Conservation (phyloP, 2,113 vertebrate genomes). For the Pardalotus punctatus region DNA sequence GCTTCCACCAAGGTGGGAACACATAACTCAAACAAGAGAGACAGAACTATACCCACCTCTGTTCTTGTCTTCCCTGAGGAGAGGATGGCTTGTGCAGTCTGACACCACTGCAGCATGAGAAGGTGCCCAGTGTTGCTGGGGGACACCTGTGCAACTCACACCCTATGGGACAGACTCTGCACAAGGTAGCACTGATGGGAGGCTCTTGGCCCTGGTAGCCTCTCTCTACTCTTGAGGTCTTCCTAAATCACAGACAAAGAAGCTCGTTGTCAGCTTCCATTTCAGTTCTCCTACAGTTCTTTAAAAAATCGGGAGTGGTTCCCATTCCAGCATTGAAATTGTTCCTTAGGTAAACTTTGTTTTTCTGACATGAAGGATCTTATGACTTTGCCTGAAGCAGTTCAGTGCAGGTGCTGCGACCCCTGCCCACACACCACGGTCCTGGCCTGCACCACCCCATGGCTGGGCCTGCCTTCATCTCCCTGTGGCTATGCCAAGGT, state of each 20-base stretch:
- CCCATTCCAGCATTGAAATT: neutral
- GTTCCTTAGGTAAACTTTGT: neutral
- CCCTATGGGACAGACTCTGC: neutral
- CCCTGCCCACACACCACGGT: neutral
- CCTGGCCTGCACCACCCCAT: neutral
- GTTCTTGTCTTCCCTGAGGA: neutral
- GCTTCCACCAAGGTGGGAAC: neutral
- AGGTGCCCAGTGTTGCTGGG: neutral
- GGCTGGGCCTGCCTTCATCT: neutral
- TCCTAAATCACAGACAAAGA: neutral
- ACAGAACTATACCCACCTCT: neutral
- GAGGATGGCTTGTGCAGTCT: neutral
- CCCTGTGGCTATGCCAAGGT: neutral
- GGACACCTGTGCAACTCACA: neutral
- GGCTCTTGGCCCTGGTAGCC: neutral
- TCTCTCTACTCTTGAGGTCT: neutral
- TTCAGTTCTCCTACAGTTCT: neutral
- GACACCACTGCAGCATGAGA: neutral
- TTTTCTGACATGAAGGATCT: neutral
- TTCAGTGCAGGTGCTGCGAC: neutral
- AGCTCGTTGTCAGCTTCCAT: neutral
- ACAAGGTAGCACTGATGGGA: neutral
- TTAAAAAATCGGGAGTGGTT: neutral
- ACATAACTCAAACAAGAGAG: neutral
- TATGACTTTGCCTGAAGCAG: neutral